Conservation (phyloP, 2,113 vertebrate genomes). For the Eidolon helvum region DNA sequence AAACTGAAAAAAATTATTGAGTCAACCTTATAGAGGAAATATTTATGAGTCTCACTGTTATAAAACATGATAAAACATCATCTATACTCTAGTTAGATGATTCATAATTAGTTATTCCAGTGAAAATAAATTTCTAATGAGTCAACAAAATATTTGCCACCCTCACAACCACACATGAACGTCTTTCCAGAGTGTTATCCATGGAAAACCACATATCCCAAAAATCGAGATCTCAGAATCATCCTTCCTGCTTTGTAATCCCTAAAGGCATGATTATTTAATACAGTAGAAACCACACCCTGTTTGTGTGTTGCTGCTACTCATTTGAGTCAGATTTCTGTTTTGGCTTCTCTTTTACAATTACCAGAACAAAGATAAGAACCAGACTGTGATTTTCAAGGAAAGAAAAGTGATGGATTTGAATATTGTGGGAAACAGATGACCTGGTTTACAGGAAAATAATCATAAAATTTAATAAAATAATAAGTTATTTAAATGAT, state of each 20-base stretch:
- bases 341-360: neutral
- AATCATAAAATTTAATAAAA: neutral
- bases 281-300: constrained; percentile 26
- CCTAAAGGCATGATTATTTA: constrained; percentile 32
- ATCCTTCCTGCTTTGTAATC: neutral
- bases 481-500: neutral
- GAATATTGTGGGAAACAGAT: neutral
- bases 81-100: neutral
- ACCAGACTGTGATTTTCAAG: neutral
- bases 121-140: constrained; percentile 23
- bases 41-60: neutral
- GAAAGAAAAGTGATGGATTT: neutral
- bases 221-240: constrained; percentile 30
- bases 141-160: neutral
- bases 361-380: neutral
- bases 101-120: neutral
- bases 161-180: neutral
- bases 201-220: neutral
- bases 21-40: neutral
- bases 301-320: neutral
- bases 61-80: constrained; percentile 4
- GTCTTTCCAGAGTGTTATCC: neutral
- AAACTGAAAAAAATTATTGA: neutral
- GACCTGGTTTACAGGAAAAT: neutral
- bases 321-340: neutral